Conservation (phyloP, 2,797 vertebrate genomes). For the Otolemur crassicaudatus region DNA sequence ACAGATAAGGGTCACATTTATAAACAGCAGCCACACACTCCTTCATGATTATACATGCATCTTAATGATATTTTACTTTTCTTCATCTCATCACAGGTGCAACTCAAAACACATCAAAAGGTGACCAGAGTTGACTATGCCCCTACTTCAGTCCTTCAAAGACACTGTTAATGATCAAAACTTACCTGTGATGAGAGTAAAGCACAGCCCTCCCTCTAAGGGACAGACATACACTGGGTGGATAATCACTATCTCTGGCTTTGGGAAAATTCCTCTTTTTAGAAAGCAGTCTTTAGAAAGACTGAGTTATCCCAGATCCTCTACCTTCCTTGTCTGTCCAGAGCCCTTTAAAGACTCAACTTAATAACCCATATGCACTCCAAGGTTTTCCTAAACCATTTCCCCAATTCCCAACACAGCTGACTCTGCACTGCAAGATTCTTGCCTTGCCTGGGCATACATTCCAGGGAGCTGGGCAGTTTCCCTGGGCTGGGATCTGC, state of each 20-base stretch:
- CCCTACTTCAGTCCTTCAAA: background rate
- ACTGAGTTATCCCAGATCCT: background rate
- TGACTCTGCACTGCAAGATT: background rate
- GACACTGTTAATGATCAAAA: background rate
- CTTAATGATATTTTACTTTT: background rate
- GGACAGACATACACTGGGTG: background rate
- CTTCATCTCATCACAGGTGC: background rate
- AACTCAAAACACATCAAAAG: background rate
- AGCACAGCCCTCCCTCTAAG: background rate
- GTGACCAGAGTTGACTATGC: background rate
- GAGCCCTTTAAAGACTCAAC: background rate
- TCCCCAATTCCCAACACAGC: background rate
- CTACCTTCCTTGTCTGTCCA: background rate
- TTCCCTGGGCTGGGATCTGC: background rate
- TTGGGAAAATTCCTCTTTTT: background rate
- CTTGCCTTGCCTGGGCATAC: background rate
- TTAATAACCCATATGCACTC: background rate
- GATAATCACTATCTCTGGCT: background rate
- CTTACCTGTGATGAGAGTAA: background rate
- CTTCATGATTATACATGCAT: background rate
- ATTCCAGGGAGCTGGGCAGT: background rate
- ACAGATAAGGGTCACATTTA: background rate
- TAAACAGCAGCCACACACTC: background rate
- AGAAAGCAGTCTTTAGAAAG: background rate
- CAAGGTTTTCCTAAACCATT: background rate